A percentile compares a stretch with the other conserved stretches of the same genome.
Evolutionary conservation across 2,888 invertebrate species (phyloP).

Genomic region (Parnassius apollo): DNA sequence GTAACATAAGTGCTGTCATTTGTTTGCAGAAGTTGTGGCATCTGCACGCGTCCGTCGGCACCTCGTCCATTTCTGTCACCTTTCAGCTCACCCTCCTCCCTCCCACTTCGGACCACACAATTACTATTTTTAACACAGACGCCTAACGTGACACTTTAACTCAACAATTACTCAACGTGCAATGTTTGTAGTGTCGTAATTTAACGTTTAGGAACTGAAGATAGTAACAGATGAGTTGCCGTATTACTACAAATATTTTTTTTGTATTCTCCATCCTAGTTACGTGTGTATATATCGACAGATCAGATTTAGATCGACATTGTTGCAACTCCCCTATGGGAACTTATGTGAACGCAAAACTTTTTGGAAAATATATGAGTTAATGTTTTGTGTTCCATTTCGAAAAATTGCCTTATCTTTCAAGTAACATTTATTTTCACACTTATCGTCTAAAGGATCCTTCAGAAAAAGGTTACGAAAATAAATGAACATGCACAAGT

Average conservation of each 20-base stretch:
- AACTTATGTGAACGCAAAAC: too few species aligned
- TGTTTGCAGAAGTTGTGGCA: constrained; percentile 27
- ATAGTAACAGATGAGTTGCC: background rate
- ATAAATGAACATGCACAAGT: too few species aligned
- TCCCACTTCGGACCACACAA: constrained; percentile 15
- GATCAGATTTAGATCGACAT: too few species aligned
- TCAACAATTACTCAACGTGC: constrained; percentile 24
- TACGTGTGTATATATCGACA: too few species aligned
- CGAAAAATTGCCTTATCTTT: too few species aligned
- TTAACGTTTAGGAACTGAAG: background rate
- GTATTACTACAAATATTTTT: constrained; percentile 5
- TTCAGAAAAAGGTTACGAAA: too few species aligned
- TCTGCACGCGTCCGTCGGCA: constrained; percentile 34
- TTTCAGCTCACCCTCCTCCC: constrained; percentile 13
- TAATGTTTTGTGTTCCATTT: too few species aligned
- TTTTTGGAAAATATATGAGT: too few species aligned
- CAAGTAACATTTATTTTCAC: too few species aligned
- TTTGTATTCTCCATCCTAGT: background rate
- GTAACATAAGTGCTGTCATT: constrained; percentile 17
- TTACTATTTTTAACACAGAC: constrained; percentile 21
- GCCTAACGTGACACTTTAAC: constrained; percentile 16
- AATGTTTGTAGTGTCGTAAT: constrained; percentile 15
- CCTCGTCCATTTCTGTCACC: constrained; percentile 31
- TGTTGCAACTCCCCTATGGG: too few species aligned
- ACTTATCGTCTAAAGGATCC: too few species aligned